phyloP scores from a whole-genome alignment of 2,797 vertebrate species.

The Myripristis jacobus region DNA sequence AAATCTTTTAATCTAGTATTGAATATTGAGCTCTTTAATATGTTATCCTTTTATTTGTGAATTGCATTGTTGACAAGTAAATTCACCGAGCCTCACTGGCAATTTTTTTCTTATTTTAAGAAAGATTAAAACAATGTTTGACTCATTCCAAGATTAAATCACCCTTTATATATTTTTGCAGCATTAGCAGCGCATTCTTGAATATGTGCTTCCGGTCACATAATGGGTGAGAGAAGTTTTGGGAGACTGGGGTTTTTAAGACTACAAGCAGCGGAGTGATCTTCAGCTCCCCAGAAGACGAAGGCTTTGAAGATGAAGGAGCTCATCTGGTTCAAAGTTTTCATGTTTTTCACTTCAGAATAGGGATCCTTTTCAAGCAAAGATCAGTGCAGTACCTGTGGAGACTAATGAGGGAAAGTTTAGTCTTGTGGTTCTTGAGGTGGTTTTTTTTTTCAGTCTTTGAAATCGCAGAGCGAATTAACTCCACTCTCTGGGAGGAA shows the following conservation, averaged over 20 bases:
- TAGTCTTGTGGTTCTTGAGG: no score
- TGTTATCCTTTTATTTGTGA: no score
- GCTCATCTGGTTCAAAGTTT: conserved; percentile 23
- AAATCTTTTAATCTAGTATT: no score
- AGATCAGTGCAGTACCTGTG: conserved; percentile 18
- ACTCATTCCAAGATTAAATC: background rate
- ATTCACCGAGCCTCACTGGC: no score
- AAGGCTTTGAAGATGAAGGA: conserved; percentile 30
- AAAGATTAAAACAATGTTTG: no score
- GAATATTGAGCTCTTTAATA: no score
- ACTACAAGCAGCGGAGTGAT: conserved; percentile 6
- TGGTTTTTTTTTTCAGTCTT: no score
- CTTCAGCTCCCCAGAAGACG: background rate
- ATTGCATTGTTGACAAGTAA: no score
- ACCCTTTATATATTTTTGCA: background rate
- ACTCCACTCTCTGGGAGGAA: no score
- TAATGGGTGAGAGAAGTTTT: background rate
- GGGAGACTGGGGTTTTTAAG: background rate
- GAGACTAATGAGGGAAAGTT: background rate
- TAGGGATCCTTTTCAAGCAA: conserved; percentile 1
- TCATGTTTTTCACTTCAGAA: conserved; percentile 14
- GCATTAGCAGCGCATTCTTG: background rate
- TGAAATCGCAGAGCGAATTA: no score
- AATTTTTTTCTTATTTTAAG: no score
- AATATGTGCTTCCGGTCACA: background rate